These are phyloP conservation scores for Drosophila littoralis DNA, from an alignment of 1,140 invertebrate genomes.

Conservation along the genomic window DNA sequence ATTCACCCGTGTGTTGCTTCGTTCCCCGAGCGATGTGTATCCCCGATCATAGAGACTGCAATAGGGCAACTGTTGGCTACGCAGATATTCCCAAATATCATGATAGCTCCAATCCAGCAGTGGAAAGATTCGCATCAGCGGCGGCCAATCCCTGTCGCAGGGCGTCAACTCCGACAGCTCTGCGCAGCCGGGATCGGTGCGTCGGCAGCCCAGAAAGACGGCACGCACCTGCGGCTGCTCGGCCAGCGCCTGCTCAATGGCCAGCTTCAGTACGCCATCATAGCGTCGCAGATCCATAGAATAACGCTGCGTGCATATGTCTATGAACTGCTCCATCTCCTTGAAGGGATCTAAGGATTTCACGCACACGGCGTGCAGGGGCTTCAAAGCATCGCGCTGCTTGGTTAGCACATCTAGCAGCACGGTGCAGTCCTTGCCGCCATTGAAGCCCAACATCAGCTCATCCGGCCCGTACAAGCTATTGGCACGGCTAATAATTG, in stretches of 20 bases:
- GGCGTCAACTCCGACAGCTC: constrained; percentile 84
- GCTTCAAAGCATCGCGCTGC: constrained; percentile 24
- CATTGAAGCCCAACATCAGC: constrained; percentile 96
- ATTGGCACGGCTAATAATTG: constrained; percentile 25
- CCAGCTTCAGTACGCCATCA: constrained; percentile 89
- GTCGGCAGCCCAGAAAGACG: constrained; percentile 94
- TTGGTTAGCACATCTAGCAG: constrained; percentile 89
- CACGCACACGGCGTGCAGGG: constrained; percentile 89
- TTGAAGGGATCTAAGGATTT: constrained; percentile 90
- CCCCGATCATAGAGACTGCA: constrained; percentile 95
- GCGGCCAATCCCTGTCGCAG: constrained; percentile 94
- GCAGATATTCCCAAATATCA: constrained; percentile 94
- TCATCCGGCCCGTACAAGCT: constrained; percentile 87
- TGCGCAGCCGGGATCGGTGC: constrained; percentile 89
- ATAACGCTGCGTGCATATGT: constrained; percentile 89
- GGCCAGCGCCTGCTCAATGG: constrained; percentile 87
- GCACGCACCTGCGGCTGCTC: constrained; percentile 90
- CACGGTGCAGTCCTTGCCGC: constrained; percentile 98
- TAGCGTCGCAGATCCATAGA: constrained; percentile 88
- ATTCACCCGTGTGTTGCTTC: constrained; percentile 91
- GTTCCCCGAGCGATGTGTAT: constrained; percentile 94
- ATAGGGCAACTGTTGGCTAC: constrained; percentile 91
- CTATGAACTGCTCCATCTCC: constrained; percentile 94
- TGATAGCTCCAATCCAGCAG: constrained; percentile 95
- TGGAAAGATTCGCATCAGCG: constrained; percentile 93